Conservation (phyloP, 2,888 invertebrate genomes). For the Proisotoma minuta region DNA sequence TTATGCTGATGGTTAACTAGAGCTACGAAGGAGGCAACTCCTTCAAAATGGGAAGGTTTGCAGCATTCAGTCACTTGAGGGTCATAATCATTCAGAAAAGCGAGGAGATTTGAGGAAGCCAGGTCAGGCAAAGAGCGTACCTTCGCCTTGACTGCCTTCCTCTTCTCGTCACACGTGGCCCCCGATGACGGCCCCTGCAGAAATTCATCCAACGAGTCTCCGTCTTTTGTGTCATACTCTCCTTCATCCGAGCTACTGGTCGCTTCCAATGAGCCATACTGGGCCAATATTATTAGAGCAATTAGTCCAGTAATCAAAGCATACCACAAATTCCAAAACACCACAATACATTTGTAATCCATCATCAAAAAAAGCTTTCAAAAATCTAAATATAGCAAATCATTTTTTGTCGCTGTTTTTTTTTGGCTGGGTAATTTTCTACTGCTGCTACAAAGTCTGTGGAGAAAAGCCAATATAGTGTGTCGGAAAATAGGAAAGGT, state of each 20-base stretch:
- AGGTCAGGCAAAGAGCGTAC: constrained; percentile 48
- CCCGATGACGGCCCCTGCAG: constrained; percentile 27
- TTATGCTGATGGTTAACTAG: constrained; percentile 36
- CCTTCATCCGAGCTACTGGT: constrained; percentile 48
- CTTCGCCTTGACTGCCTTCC: constrained; percentile 46
- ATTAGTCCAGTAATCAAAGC: constrained; percentile 22
- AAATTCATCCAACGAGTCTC: constrained; percentile 34
- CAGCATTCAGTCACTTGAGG: constrained; percentile 31
- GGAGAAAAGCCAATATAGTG: too few relatives aligned
- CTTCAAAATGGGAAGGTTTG: constrained; percentile 28
- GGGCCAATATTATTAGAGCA: constrained; percentile 39
- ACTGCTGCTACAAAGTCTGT: too few relatives aligned
- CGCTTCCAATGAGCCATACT: constrained; percentile 45
- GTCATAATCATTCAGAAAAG: constrained; percentile 43
- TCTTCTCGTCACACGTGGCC: constrained; percentile 32
- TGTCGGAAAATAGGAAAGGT: too few relatives aligned
- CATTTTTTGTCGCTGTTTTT: too few relatives aligned
- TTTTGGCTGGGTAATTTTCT: too few relatives aligned
- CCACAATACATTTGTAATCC: background rate
- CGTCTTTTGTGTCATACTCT: constrained; percentile 46
- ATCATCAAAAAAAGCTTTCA: background rate
- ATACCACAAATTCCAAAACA: constrained; percentile 9
- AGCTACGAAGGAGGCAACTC: constrained; percentile 34
- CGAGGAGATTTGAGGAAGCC: constrained; percentile 39
- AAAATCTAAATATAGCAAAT: background rate